Conservation (phyloP, 2,797 vertebrate genomes). For the Neosilurus hyrtlii region DNA sequence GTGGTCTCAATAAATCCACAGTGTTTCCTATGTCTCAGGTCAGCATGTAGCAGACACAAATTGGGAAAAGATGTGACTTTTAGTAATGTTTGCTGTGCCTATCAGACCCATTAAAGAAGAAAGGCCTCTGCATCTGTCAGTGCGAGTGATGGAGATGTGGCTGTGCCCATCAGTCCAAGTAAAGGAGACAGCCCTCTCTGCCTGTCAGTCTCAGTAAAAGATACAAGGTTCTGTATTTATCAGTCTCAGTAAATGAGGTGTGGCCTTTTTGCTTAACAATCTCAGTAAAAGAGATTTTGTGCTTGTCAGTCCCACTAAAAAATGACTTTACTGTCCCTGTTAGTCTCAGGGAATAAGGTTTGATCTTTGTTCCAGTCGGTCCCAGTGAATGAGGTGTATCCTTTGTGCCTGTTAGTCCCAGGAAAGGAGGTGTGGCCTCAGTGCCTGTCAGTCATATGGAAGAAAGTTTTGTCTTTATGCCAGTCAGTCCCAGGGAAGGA, state of each 20-base stretch:
- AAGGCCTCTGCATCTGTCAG: neutral
- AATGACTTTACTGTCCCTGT: neutral
- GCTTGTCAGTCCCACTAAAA: neutral
- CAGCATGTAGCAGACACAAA: neutral
- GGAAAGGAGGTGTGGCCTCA: too few relatives aligned
- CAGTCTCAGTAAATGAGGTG: neutral
- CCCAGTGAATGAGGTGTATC: neutral
- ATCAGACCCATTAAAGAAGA: neutral
- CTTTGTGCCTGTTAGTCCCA: neutral
- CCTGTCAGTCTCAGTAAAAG: neutral
- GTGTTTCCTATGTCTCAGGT: neutral
- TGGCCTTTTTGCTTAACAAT: neutral
- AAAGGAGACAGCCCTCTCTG: neutral
- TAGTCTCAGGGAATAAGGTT: accelerated
- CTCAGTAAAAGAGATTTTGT: neutral
- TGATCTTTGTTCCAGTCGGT: neutral
- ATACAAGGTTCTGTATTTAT: neutral
- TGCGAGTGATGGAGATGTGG: neutral
- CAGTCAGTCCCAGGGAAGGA: too few relatives aligned
- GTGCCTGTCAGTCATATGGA: too few relatives aligned
- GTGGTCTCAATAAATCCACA: conserved; percentile 2
- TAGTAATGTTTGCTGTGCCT: neutral
- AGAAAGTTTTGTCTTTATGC: neutral
- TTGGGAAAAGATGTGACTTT: neutral
- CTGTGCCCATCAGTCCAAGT: neutral